phyloP scores from a whole-genome alignment of 2,888 invertebrate species.

The Andrena dorsata region DNA sequence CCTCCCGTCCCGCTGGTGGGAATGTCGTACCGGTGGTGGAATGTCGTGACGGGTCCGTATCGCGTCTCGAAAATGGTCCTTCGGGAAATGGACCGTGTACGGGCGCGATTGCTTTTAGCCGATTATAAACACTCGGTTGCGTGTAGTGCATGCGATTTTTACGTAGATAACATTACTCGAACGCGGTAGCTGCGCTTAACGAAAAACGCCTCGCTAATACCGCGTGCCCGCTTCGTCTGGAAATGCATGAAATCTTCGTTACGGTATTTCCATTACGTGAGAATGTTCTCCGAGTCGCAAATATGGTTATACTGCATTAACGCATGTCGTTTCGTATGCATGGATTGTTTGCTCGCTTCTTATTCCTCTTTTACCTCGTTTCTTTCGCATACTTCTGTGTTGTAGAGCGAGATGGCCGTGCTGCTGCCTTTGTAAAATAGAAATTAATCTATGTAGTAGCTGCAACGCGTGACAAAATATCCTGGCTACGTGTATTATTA shows the following conservation, averaged over 20 bases:
- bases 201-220: not conserved
- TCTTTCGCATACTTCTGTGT: not conserved
- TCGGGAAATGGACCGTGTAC: constrained; percentile 43
- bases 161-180: not conserved
- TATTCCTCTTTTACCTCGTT: not conserved
- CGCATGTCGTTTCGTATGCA: not conserved
- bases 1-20: constrained; percentile 9
- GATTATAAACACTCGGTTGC: constrained; percentile 15
- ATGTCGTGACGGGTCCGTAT: constrained; percentile 47
- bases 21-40: constrained; percentile 50
- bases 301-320: not conserved
- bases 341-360: not conserved
- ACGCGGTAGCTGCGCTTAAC: not conserved
- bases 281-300: not conserved
- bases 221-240: not conserved
- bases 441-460: not conserved
- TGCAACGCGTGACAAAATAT: not conserved
- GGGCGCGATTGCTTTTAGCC: constrained; percentile 46
- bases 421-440: not conserved
- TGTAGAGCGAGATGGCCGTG: not conserved
- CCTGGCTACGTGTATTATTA: not conserved
- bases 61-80: constrained; percentile 37
- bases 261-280: not conserved
- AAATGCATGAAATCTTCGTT: too few relatives aligned
- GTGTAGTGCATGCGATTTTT: constrained; percentile 12